A percentile compares a stretch with the other conserved stretches of the same genome.
Evolutionary conservation across 2,113 vertebrate species (phyloP).

Genomic region (Odobenus rosmarus): DNA sequence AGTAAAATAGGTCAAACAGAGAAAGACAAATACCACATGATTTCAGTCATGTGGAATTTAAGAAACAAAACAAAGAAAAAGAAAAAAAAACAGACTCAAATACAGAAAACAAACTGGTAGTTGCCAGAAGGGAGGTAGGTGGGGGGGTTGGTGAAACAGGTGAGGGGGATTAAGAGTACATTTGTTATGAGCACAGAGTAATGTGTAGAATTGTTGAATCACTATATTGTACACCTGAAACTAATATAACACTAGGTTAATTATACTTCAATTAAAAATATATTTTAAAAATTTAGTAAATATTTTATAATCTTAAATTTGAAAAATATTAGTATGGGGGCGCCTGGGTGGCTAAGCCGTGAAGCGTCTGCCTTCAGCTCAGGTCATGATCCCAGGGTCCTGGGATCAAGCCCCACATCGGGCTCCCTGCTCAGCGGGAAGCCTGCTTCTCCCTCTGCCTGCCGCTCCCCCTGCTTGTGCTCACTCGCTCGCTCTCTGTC

Average conservation of each 20-base stretch:
- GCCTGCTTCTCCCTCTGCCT: background rate
- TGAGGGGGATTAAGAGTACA: background rate
- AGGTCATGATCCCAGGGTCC: no score
- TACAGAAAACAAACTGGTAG: background rate
- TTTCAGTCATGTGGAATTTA: background rate
- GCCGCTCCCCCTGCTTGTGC: background rate
- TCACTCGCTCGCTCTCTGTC: background rate
- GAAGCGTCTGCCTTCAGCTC: no score
- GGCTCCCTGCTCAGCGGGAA: background rate
- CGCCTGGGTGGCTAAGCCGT: no score
- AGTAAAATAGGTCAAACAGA: background rate
- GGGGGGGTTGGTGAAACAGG: background rate
- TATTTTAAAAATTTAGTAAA: background rate
- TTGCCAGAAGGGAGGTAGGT: background rate
- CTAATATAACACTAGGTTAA: background rate
- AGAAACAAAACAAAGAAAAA: background rate
- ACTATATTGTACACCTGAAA: background rate
- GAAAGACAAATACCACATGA: background rate
- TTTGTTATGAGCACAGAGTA: background rate
- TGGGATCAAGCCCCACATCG: background rate
- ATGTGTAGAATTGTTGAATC: background rate
- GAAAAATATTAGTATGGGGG: background rate
- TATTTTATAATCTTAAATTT: constrained; percentile 10
- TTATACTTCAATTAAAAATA: background rate
- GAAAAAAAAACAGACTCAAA: background rate